These are phyloP conservation scores for Proales similis DNA, from an alignment of 1,140 invertebrate species.

Conservation along the genomic window DNA sequence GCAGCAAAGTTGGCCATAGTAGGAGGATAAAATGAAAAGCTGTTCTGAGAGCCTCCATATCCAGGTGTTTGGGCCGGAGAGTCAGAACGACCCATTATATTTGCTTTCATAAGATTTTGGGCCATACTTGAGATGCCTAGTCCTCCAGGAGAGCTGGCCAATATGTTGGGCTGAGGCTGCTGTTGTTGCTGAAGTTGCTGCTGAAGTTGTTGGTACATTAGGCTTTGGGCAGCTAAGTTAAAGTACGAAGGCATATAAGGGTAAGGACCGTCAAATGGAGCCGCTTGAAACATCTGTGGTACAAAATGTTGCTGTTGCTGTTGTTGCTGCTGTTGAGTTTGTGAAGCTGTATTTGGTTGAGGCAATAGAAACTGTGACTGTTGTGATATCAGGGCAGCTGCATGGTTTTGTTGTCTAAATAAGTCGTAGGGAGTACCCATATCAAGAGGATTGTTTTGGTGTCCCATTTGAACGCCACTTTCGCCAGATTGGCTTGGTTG, in stretches of 20 bases:
- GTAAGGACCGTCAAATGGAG: slow-evolving; percentile 16
- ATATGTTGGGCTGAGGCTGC: slow-evolving; percentile 22
- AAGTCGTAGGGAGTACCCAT: no score
- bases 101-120: neutral
- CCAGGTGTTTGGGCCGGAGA: slow-evolving; percentile 16
- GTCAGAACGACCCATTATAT: neutral
- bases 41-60: slow-evolving; percentile 6
- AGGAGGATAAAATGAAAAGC: slow-evolving; percentile 27
- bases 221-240: slow-evolving; percentile 28
- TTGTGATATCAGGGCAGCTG: no score
- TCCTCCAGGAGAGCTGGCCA: neutral
- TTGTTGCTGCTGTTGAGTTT: neutral
- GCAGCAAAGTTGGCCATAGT: neutral
- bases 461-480: no score
- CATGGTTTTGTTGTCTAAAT: no score
- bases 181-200: slow-evolving; percentile 24
- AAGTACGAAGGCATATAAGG: slow-evolving; percentile 26
- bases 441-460: no score
- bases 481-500: no score
- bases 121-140: neutral
- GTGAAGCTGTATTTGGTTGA: no score
- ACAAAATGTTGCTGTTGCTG: slow-evolving; percentile 5
- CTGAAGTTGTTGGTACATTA: slow-evolving; percentile 35
- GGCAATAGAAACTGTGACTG: no score
- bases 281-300: slow-evolving; percentile 27